Evolutionary conservation across 2,888 invertebrate genomes (phyloP), one percentile per base, ranked within the genome.

Genomic region (Clistopyga incitator): DNA sequence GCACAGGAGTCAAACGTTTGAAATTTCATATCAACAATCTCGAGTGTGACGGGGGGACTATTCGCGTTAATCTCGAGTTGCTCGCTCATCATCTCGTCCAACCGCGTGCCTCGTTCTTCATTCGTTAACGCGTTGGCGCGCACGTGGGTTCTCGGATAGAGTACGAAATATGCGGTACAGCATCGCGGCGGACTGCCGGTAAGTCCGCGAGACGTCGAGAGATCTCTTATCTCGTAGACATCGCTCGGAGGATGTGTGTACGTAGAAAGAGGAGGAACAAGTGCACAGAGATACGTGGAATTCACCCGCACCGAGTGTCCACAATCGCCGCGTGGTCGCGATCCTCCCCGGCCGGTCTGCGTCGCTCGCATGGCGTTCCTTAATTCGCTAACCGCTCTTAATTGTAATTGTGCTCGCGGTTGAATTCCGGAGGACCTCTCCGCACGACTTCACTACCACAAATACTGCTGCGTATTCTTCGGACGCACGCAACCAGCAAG

Each of bases 331-430:
- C 42, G 70, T 71, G 59, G n/a, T n/a, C 47, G 34, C 54, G 68
- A 20, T 64, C 25, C 29, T 54, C 38, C 45, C 42, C 42, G 88
- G 84, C 74, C 77, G 50, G 86, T 74, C 72, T 89, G 91, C 88
- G 84, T 86, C 86, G 88, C 89, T 18, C 89, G 91, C 88, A 82
- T 85, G 86, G 88, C 90, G 90, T 91, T 91, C 90, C 90, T 89
- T 91, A 91, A 93, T 92, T 92, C 92, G 92, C 92, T 93, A 92
- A 93, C 91, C 91, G 90, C 91, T 90, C 92, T 92, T 93, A 93
- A 93, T 93, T 93, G 92, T 92, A 93, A 93, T 93, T 92, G 92
- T 92, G 89, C 89, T 71, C 87, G 90, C 90, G 89, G 91, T 84
- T 87, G 89, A 89, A 92, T 93, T 92, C 92, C 92, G 85, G 78